These are phyloP conservation scores for Drosophila pseudoobscura DNA, from an alignment of 1,140 invertebrate species.

Conservation along the genomic window DNA sequence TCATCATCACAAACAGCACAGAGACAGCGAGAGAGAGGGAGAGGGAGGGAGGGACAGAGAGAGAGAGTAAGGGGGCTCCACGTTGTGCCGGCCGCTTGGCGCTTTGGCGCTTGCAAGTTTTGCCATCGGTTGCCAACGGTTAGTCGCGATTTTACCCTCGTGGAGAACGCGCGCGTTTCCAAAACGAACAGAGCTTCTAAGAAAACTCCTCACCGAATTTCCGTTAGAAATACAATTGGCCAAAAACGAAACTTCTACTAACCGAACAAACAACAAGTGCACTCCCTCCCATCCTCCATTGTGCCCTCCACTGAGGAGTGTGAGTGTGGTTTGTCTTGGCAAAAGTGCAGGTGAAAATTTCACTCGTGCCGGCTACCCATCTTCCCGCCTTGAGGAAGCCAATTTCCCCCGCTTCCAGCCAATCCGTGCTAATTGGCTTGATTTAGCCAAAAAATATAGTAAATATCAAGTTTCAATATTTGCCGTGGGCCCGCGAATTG, in stretches of 20 bases:
- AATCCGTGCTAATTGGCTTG: slow-evolving; percentile 66
- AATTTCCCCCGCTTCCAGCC: slow-evolving; percentile 34
- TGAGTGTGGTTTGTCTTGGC: slow-evolving; percentile 12
- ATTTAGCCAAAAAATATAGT: slow-evolving; percentile 33
- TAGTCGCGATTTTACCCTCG: slow-evolving; percentile 78
- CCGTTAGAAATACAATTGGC: slow-evolving; percentile 36
- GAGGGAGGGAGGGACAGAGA: not conserved
- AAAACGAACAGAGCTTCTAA: slow-evolving; percentile 13
- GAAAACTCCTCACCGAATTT: slow-evolving; percentile 18
- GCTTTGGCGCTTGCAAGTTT: slow-evolving; percentile 42
- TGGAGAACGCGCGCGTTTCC: slow-evolving; percentile 60
- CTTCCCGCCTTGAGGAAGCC: slow-evolving; percentile 5
- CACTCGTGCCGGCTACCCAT: slow-evolving; percentile 4
- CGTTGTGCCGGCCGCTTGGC: too few species aligned
- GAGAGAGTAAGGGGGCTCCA: not conserved
- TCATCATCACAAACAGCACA: not conserved
- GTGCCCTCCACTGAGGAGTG: not conserved
- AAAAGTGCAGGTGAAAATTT: slow-evolving; percentile 7
- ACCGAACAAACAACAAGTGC: slow-evolving; percentile 13
- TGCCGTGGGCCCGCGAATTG: slow-evolving; percentile 42
- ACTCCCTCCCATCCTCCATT: too few species aligned
- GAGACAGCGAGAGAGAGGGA: slow-evolving; percentile 12
- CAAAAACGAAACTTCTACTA: slow-evolving; percentile 13
- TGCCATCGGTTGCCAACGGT: not conserved
- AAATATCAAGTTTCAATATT: slow-evolving; percentile 75